Conservation (phyloP, 92 coral and sea anemone genomes). For the Zoanthus sansibaricus region DNA sequence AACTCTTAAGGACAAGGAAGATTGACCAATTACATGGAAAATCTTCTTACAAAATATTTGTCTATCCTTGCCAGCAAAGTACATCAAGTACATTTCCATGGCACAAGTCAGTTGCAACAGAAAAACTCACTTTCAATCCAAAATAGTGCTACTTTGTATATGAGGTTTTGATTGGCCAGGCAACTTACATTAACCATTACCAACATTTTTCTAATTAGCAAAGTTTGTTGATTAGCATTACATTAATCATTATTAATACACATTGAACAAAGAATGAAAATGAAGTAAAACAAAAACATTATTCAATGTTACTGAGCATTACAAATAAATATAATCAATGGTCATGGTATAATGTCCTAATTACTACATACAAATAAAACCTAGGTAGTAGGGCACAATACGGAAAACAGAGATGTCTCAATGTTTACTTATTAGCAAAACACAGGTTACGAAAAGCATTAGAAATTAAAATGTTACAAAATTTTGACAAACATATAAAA, state of each 20-base stretch:
- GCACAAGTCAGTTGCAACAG: too few relatives aligned
- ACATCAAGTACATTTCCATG: too few relatives aligned
- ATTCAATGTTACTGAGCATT: not conserved
- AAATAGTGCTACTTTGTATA: too few relatives aligned
- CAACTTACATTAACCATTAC: too few relatives aligned
- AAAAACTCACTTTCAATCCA: too few relatives aligned
- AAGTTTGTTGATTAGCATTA: too few relatives aligned
- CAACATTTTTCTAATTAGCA: too few relatives aligned
- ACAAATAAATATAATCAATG: not conserved
- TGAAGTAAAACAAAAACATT: not conserved
- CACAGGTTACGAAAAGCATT: not conserved
- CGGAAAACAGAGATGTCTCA: not conserved
- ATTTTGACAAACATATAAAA: not conserved
- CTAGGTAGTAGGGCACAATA: not conserved
- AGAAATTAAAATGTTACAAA: not conserved
- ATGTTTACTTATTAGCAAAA: slow-evolving; percentile 2
- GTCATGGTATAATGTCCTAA: not conserved
- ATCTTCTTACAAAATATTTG: not conserved
- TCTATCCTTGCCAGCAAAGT: too few relatives aligned
- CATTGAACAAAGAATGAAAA: too few relatives aligned
- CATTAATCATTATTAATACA: too few relatives aligned
- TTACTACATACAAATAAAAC: not conserved
- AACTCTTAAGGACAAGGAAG: too few relatives aligned
- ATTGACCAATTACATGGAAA: not conserved
- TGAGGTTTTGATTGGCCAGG: too few relatives aligned